Evolutionary conservation across 2,113 vertebrate genomes (phyloP).

Genomic region (Odocoileus virginianus): DNA sequence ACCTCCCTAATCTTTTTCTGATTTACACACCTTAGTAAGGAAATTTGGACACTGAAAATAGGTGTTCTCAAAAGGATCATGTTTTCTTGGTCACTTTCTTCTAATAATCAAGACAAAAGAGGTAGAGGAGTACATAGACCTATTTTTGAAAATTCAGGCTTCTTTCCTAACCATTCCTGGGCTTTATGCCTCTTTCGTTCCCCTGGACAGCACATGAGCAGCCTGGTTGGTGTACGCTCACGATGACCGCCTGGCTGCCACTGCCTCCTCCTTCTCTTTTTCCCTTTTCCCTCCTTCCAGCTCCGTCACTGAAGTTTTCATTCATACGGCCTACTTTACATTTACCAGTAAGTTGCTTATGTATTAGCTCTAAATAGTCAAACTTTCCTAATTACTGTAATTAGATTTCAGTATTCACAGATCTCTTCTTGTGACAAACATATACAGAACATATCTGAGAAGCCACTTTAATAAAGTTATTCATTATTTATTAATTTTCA

Average conservation of each 20-base stretch:
- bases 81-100: neutral
- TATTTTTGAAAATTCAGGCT: neutral
- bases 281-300: neutral
- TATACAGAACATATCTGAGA: neutral
- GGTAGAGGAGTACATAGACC: neutral
- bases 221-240: neutral
- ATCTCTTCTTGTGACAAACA: constrained; percentile 2
- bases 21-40: neutral
- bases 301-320: neutral
- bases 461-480: neutral
- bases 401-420: neutral
- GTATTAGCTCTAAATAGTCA: neutral
- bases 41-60: neutral
- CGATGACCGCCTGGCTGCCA: neutral
- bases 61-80: neutral
- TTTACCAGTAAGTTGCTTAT: neutral
- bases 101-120: neutral
- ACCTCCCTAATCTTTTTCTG: neutral
- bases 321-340: neutral
- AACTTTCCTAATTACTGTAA: neutral
- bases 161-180: neutral
- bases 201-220: neutral
- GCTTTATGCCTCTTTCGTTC: neutral
- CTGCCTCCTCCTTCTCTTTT: neutral
- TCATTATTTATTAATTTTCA: neutral